Conservation (phyloP, 2,113 vertebrate species). For the Myxocyprinus asiaticus region DNA sequence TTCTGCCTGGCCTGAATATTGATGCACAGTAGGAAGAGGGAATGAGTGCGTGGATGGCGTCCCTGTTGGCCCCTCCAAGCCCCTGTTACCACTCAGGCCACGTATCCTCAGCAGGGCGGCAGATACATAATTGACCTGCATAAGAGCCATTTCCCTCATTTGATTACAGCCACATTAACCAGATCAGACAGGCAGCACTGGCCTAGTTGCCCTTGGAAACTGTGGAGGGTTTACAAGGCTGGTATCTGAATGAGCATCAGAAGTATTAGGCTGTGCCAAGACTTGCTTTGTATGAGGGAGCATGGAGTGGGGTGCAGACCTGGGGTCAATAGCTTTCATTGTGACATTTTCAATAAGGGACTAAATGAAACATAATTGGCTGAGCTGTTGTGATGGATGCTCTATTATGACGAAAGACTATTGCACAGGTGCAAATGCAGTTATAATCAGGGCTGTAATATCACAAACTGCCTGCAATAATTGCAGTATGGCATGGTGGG, state of each 20-base stretch:
- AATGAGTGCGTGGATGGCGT: slow-evolving; percentile 4
- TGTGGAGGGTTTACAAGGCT: slow-evolving; percentile 29
- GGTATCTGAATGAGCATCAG: slow-evolving; percentile 29
- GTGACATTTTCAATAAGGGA: slow-evolving; percentile 59
- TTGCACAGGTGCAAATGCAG: slow-evolving; percentile 21
- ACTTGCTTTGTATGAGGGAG: not conserved
- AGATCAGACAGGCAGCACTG: slow-evolving; percentile 44
- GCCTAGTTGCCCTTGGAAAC: slow-evolving; percentile 46
- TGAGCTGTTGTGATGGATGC: slow-evolving; percentile 29
- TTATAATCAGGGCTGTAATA: slow-evolving; percentile 51
- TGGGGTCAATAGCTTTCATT: slow-evolving; percentile 47
- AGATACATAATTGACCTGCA: slow-evolving; percentile 49
- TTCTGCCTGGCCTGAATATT: slow-evolving; percentile 21
- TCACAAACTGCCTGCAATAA: slow-evolving; percentile 49
- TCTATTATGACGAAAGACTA: slow-evolving; percentile 46
- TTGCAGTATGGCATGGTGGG: slow-evolving; percentile 27
- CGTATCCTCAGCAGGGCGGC: slow-evolving; percentile 33
- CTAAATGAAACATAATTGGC: slow-evolving; percentile 52
- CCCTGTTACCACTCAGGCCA: slow-evolving; percentile 32
- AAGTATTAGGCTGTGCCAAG: slow-evolving; percentile 39
- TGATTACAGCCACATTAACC: slow-evolving; percentile 44
- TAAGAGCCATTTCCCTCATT: slow-evolving; percentile 49
- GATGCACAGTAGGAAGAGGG: slow-evolving; percentile 19
- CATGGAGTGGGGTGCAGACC: slow-evolving; percentile 2
- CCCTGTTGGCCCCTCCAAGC: slow-evolving; percentile 4